These are phyloP conservation scores for Pogonocherus hispidulus DNA, from an alignment of 2,888 invertebrate genomes.

Conservation along the genomic window DNA sequence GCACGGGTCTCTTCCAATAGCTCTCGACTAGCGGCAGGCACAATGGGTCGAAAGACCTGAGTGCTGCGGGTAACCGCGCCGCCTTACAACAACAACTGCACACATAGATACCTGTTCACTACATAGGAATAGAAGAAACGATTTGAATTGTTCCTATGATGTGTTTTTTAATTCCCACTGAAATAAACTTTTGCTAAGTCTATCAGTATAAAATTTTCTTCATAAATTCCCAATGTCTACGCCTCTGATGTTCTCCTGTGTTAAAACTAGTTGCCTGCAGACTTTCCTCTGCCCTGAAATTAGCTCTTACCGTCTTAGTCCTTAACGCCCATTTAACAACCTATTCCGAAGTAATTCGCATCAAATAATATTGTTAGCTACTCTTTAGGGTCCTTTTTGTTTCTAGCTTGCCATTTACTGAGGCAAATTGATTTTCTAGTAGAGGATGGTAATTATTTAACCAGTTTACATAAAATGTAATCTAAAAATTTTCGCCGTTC, in stretches of 20 bases:
- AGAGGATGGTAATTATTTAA: not conserved
- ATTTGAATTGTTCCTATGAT: no score
- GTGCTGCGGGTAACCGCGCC: no score
- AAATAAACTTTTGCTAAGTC: no score
- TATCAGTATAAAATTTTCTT: no score
- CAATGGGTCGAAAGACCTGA: no score
- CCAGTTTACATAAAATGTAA: not conserved
- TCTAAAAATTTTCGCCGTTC: no score
- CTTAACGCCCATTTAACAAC: conserved; percentile 39
- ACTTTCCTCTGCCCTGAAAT: conserved; percentile 39
- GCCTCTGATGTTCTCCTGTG: not conserved
- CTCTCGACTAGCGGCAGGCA: no score
- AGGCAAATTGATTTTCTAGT: conserved; percentile 23
- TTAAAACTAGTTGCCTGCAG: not conserved
- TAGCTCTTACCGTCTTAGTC: conserved; percentile 42
- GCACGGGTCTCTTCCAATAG: no score
- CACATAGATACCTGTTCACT: no score
- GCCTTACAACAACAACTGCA: no score
- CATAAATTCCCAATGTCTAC: no score
- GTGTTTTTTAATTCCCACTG: not conserved
- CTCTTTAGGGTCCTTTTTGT: conserved; percentile 24
- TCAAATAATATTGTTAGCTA: conserved; percentile 32
- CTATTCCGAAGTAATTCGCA: conserved; percentile 42
- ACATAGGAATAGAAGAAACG: no score
- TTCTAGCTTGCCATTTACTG: conserved; percentile 11